Percentiles rank a stretch among this genome's conserved stretches.
Conservation (phyloP, 2,113 vertebrate species). For the Hypanus sabinus region DNA sequence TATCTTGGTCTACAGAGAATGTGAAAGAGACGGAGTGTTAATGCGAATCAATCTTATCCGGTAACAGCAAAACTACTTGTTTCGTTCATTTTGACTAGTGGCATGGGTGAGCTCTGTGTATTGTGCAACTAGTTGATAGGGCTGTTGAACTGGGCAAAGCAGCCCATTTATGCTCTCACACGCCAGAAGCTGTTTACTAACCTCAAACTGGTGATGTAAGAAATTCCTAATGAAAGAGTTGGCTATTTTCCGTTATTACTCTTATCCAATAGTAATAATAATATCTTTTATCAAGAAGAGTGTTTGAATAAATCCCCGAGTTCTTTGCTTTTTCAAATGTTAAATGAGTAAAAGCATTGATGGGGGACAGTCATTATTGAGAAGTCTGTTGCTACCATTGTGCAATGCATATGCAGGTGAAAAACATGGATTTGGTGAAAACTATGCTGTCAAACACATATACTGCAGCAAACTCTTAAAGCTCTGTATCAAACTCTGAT, state of each 20-base stretch:
- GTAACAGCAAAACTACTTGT: neutral
- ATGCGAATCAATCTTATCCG: neutral
- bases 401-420: no score
- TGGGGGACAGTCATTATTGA: no score
- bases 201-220: neutral
- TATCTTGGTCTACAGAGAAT: slow-evolving; percentile 76
- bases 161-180: neutral
- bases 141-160: neutral
- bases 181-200: neutral
- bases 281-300: no score
- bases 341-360: neutral
- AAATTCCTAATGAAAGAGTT: neutral
- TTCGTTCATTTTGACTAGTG: neutral
- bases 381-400: no score
- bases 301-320: neutral
- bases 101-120: neutral
- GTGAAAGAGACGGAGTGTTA: neutral
- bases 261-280: no score
- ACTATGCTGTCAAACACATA: no score
- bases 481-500: no score
- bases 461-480: no score
- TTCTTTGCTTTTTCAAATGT: neutral
- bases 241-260: neutral
- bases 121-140: neutral
- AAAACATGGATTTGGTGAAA: no score